Evolutionary conservation across 2,888 invertebrate genomes (phyloP).

Genomic region (Opisthograptis luteolata): DNA sequence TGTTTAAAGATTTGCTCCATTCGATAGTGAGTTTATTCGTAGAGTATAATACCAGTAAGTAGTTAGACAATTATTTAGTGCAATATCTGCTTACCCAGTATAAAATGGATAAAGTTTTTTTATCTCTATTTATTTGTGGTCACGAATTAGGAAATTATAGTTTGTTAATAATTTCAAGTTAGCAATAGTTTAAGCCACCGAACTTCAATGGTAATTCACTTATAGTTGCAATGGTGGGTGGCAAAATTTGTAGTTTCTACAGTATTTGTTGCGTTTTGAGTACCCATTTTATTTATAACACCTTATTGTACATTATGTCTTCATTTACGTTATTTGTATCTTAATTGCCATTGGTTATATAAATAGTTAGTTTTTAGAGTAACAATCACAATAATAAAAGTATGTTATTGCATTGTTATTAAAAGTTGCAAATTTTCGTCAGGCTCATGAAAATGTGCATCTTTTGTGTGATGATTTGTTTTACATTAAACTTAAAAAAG

Average conservation of each 20-base stretch:
- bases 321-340: conserved; percentile 4
- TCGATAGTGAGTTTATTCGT: conserved; percentile 27
- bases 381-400: too few species aligned
- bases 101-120: conserved; percentile 31
- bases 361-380: not conserved
- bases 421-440: conserved; percentile 65
- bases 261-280: conserved; percentile 1
- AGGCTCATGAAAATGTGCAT: conserved; percentile 61
- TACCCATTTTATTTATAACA: not conserved
- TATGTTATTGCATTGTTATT: not conserved
- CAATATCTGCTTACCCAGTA: conserved; percentile 48
- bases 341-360: not conserved
- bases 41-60: conserved; percentile 35
- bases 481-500: not conserved
- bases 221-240: conserved; percentile 8
- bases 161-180: conserved; percentile 7
- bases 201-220: conserved; percentile 23
- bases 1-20: conserved; percentile 29
- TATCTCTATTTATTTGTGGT: conserved; percentile 47
- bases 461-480: conserved; percentile 39
- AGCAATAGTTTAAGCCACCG: conserved; percentile 14
- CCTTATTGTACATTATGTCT: not conserved
- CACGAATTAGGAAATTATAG: conserved; percentile 7
- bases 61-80: conserved; percentile 42
- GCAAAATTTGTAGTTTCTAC: conserved; percentile 6